Conservation (phyloP, 2,113 vertebrate species). For the Lasiurus borealis region DNA sequence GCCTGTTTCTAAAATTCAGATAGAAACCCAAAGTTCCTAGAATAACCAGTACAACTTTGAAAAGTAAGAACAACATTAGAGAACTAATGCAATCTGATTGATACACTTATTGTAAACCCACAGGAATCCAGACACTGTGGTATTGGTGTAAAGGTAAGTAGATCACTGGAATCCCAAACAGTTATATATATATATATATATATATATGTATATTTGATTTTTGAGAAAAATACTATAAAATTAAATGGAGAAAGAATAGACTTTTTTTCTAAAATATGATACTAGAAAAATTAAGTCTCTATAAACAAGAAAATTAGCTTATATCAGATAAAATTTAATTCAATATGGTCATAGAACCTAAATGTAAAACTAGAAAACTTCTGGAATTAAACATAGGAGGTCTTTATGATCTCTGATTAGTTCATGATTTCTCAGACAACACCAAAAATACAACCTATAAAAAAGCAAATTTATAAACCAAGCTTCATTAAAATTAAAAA, state of each 20-base stretch:
- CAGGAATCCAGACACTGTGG: background rate
- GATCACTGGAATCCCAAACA: background rate
- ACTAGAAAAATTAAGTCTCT: background rate
- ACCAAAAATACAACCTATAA: background rate
- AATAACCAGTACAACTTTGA: background rate
- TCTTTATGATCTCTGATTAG: background rate
- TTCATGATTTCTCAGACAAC: background rate
- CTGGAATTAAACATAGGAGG: background rate
- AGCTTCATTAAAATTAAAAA: slow-evolving; percentile 39
- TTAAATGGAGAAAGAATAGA: background rate
- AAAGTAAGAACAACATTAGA: background rate
- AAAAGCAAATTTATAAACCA: background rate
- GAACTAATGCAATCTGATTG: background rate
- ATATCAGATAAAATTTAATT: background rate
- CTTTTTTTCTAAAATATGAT: slow-evolving; percentile 13
- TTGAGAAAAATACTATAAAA: background rate
- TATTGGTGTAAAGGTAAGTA: background rate
- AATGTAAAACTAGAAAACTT: slow-evolving; percentile 17
- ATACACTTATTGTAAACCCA: background rate
- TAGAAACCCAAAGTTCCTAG: background rate
- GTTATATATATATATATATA: background rate
- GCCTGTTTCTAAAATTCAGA: slow-evolving; percentile 27
- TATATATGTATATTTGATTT: background rate
- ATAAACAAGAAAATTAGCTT: background rate
- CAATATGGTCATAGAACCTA: background rate